These are phyloP conservation scores for Eupelmus urozonus DNA, from an alignment of 2,888 invertebrate species.

Conservation along the genomic window DNA sequence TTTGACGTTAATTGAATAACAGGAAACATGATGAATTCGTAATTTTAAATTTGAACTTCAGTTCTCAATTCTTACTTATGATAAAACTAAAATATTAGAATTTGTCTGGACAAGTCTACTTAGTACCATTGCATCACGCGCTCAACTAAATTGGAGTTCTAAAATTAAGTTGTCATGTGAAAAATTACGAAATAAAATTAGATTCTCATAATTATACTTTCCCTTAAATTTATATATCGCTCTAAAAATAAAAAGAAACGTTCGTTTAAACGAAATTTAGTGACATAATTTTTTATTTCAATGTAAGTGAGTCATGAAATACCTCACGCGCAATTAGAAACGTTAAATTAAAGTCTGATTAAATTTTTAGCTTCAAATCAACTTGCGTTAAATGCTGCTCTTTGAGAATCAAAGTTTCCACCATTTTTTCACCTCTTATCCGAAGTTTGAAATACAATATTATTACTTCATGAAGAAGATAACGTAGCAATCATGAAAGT, in stretches of 20 bases:
- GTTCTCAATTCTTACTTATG: neutral
- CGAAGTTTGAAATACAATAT: too few species aligned
- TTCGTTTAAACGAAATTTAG: neutral
- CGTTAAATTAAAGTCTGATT: neutral
- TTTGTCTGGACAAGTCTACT: neutral
- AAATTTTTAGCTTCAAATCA: too few species aligned
- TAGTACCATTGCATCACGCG: constrained; percentile 2
- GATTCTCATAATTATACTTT: constrained; percentile 40
- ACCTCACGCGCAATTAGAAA: neutral
- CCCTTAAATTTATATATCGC: constrained; percentile 2
- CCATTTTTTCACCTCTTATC: neutral
- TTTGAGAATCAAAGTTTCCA: too few species aligned
- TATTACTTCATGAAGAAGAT: too few species aligned
- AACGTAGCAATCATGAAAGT: too few species aligned
- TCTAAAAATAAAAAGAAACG: constrained; percentile 22
- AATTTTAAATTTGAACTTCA: too few species aligned
- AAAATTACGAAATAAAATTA: constrained; percentile 50
- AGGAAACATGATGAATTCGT: too few species aligned
- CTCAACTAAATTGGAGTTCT: constrained; percentile 27
- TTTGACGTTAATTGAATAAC: too few species aligned
- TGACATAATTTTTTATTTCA: neutral
- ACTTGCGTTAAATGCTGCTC: too few species aligned
- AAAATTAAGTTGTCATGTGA: constrained; percentile 44
- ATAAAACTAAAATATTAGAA: neutral
- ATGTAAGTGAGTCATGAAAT: constrained; percentile 4